phyloP scores from a whole-genome alignment of 2,113 vertebrate genomes.

The Mystacornis crossleyi region DNA sequence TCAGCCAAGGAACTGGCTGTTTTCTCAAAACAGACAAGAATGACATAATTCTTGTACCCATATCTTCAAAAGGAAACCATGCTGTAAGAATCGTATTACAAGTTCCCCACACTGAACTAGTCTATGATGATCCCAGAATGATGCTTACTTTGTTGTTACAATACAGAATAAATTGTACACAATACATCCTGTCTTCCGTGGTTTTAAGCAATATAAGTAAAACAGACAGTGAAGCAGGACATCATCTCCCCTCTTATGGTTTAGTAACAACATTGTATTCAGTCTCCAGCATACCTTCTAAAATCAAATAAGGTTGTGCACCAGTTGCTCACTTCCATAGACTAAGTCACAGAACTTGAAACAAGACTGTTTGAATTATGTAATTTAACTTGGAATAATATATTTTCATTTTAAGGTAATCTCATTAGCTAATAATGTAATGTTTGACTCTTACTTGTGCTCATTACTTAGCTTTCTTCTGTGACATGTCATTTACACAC shows the following conservation, averaged over 20 bases:
- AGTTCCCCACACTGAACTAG: neutral
- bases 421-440: neutral
- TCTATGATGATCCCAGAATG: neutral
- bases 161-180: neutral
- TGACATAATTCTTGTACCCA: neutral
- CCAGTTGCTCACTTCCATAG: neutral
- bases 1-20: neutral
- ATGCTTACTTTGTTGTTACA: neutral
- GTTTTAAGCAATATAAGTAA: neutral
- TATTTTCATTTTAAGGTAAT: neutral
- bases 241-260: fast-evolving
- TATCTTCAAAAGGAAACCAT: neutral
- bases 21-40: neutral
- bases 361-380: neutral
- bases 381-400: neutral
- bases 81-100: neutral
- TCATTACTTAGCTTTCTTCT: neutral
- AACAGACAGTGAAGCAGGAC: neutral
- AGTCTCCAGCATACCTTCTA: neutral
- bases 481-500: neutral
- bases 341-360: neutral
- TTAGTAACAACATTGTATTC: neutral
- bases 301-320: neutral
- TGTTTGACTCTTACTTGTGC: neutral
- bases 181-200: neutral